phyloP scores from a whole-genome alignment of 37 sponge, comb jelly and placozoan species.

The Hexactinellida sp. region DNA sequence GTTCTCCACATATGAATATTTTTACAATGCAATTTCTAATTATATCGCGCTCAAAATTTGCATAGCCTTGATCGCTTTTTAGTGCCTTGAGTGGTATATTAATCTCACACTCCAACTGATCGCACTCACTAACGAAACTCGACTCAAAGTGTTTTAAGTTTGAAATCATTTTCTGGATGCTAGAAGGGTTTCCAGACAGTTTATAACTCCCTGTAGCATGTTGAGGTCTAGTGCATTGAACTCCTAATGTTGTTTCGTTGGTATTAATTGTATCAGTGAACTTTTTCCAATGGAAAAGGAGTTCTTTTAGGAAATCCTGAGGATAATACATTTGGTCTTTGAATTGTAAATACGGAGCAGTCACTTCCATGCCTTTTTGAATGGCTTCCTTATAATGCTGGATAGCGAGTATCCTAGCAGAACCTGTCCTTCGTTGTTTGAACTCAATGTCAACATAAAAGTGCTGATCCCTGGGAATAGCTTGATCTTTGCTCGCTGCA shows the following conservation, averaged over 20 bases:
- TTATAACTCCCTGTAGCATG: background rate
- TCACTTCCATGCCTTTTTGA: background rate
- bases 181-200: background rate
- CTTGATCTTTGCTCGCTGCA: background rate
- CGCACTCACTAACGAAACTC: background rate
- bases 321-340: background rate
- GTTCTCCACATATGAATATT: background rate
- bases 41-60: background rate
- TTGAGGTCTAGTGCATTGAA: background rate
- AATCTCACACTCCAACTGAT: background rate
- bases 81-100: background rate
- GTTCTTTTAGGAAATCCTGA: background rate
- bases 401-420: constrained; percentile 1
- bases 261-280: background rate
- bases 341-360: background rate
- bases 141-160: background rate
- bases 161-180: background rate
- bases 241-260: background rate
- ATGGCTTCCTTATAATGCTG: background rate
- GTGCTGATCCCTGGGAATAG: background rate
- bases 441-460: background rate
- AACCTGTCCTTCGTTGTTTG: background rate
- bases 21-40: background rate
- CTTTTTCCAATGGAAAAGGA: background rate
- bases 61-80: background rate